Percentiles rank a stretch among this genome's conserved stretches.
phyloP scores from a whole-genome alignment of 92 coral and sea anemone genomes.

The Zoanthus sociatus region DNA sequence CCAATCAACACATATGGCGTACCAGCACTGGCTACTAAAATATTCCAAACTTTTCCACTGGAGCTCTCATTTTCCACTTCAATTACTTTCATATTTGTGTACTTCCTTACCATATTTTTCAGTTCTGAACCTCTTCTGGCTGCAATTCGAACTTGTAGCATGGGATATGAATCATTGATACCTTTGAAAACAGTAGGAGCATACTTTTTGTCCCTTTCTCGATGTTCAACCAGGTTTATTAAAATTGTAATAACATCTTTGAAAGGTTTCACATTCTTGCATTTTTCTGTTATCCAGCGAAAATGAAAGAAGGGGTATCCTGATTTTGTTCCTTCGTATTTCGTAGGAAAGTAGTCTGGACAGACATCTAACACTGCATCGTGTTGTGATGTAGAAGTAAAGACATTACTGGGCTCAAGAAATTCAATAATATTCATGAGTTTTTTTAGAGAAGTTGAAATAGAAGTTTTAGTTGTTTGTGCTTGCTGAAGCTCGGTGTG shows the following conservation, averaged over 20 bases:
- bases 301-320: constrained; percentile 66
- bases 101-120: not conserved
- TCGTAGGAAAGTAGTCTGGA: constrained; percentile 51
- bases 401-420: constrained; percentile 13
- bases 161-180: constrained; percentile 23
- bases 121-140: constrained; percentile 31
- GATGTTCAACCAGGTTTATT: constrained; percentile 30
- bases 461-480: not conserved
- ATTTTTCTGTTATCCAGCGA: constrained; percentile 59
- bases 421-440: constrained; percentile 9
- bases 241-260: constrained; percentile 33
- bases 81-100: constrained; percentile 13
- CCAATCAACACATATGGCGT: constrained; percentile 36
- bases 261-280: constrained; percentile 50
- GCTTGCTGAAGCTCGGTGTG: constrained; percentile 22
- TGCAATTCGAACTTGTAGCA: constrained; percentile 8
- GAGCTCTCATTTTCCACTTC: constrained; percentile 9
- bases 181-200: constrained; percentile 30
- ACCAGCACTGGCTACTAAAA: constrained; percentile 9
- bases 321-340: constrained; percentile 49
- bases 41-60: constrained; percentile 28
- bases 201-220: constrained; percentile 23
- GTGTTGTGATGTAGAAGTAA: not conserved
- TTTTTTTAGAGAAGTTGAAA: constrained; percentile 8
- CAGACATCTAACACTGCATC: constrained; percentile 51